Conservation (phyloP, 2,797 vertebrate species). For the Sciurus carolinensis region DNA sequence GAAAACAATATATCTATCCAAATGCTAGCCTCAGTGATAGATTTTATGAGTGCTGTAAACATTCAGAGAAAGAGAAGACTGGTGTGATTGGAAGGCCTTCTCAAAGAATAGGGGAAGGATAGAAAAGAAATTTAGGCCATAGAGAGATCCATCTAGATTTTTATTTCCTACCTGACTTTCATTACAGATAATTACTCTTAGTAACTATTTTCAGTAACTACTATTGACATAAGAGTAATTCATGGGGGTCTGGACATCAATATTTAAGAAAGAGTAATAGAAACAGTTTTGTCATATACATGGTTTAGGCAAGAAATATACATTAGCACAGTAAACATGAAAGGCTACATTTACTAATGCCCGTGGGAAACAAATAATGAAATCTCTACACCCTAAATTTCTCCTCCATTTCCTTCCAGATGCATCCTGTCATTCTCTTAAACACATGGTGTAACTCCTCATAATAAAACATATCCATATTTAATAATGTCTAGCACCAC, state of each 20-base stretch:
- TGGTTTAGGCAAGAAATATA: background rate
- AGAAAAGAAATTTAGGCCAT: background rate
- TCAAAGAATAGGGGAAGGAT: background rate
- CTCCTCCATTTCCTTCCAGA: background rate
- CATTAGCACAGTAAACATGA: background rate
- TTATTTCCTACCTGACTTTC: background rate
- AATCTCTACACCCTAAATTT: background rate
- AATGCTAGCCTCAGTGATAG: background rate
- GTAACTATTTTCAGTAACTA: background rate
- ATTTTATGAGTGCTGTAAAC: background rate
- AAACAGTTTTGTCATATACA: background rate
- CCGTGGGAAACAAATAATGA: background rate
- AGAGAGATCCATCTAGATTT: background rate
- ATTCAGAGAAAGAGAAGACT: conserved; percentile 4
- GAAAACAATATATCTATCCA: background rate
- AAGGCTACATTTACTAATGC: conserved; percentile 6
- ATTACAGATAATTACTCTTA: background rate
- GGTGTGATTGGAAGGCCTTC: background rate
- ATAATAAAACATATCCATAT: conserved; percentile 29
- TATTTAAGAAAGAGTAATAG: background rate
- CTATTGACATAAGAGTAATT: conserved; percentile 36
- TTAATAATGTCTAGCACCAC: background rate
- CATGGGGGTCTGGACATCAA: background rate
- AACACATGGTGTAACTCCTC: background rate
- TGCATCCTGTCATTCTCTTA: background rate